Base-by-base conservation (phyloP, 2,888 invertebrate genomes). In the Mellilla xanthometata region DNA sequence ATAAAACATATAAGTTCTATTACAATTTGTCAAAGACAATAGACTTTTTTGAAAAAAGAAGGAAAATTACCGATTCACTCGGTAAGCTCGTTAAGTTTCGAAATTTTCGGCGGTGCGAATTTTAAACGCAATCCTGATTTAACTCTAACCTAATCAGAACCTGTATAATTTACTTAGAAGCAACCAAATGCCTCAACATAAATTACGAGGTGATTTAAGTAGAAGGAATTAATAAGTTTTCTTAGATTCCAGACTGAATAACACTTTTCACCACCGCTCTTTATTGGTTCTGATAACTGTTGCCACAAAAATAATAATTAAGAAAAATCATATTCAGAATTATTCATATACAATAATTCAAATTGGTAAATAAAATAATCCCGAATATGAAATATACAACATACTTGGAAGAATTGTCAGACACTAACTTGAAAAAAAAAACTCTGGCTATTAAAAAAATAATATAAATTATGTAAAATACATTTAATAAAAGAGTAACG, bases 161-260 rank as follows among this genome's bases (percentile, higher is more conserved):
- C 90, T 86, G 88, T 87, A 78, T 84, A 90, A 90, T 90, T 90
- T 90, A 90, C 89, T 84, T 65, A 81, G 78, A 80, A 72, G 60
- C 71, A 61, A 33, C 24, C n/a, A 4, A 29, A 43, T 58, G 72
- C 60, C 75, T 81, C 82, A 80, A 80, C 64, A 86, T 90, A 90
- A 90, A 90, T 89, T 85, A 88, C 80, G 90, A 88, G 90, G 90
- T 90, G 90, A 90, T 90, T 89, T 78, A 77, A 87, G 87, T 82
- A 87, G 87, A 88, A 89, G 86, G 81, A 86, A 79, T 76, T 66
- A 75, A 68, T 19, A 5, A 69, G 69, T 71, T 70, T 66, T 68
- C 64, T 61, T 67, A 75, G 76, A 78, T 73, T 67, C 74, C 64
- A 78, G 81, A 81, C 76, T 69, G 60, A 67, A 45, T 47, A 77